Conservation (phyloP, 2,113 vertebrate genomes). For the Otocyon megalotis region DNA sequence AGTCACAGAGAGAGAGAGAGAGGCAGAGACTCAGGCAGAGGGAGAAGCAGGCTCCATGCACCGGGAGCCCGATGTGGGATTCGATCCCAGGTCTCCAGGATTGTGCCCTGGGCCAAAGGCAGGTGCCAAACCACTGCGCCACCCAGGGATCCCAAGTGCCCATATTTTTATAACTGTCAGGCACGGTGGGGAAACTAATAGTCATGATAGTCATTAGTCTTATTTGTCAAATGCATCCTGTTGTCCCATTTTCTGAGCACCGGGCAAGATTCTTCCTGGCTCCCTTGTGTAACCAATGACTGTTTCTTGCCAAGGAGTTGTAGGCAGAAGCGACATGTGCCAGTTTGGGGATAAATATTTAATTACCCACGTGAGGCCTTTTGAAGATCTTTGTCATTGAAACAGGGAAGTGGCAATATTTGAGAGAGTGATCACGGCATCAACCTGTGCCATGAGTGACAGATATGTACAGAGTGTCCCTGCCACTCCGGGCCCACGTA, state of each 20-base stretch:
- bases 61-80: no score
- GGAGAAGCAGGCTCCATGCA: no score
- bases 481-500: rapidly evolving
- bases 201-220: no score
- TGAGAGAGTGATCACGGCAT: rapidly evolving
- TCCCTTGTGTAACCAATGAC: neutral
- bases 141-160: no score
- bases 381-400: neutral
- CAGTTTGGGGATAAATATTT: neutral
- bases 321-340: neutral
- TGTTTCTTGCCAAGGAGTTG: neutral
- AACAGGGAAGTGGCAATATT: rapidly evolving
- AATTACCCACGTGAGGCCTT: neutral
- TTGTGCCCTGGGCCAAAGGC: no score
- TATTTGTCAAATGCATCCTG: neutral
- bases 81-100: no score
- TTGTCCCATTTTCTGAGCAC: neutral
- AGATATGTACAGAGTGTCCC: neutral
- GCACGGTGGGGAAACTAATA: neutral
- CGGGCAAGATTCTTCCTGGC: neutral
- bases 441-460: neutral
- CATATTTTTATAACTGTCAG: neutral
- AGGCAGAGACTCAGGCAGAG: no score
- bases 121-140: no score
- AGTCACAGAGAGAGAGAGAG: no score